phyloP scores from a whole-genome alignment of 2,113 vertebrate genomes.

The Phyllostomus hastatus region DNA sequence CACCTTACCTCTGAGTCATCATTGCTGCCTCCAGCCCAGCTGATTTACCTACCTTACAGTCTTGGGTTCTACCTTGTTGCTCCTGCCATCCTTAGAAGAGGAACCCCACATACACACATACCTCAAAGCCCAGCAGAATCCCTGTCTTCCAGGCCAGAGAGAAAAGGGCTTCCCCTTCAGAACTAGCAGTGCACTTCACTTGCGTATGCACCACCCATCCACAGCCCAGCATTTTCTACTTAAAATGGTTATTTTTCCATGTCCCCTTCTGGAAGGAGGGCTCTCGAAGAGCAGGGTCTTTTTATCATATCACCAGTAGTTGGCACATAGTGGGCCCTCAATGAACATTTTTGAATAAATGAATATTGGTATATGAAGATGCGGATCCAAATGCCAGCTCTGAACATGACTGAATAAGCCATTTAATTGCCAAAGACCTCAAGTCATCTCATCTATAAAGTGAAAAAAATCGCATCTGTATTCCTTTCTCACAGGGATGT shows the following conservation, averaged over 20 bases:
- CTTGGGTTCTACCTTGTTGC: background rate
- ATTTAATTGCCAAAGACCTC: conserved; percentile 26
- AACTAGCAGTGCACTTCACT: background rate
- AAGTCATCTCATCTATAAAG: background rate
- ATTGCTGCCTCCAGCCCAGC: background rate
- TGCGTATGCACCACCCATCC: background rate
- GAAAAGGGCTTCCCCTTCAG: background rate
- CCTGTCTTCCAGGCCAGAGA: background rate
- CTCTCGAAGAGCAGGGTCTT: background rate
- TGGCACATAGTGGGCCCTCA: background rate
- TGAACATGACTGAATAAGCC: background rate
- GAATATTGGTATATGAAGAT: background rate
- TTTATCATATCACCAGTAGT: background rate
- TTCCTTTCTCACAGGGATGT: background rate
- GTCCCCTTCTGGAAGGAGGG: background rate
- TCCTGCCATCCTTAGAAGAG: background rate
- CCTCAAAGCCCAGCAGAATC: background rate
- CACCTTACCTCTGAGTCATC: background rate
- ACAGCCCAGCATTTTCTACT: background rate
- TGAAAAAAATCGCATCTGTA: background rate
- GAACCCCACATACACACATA: background rate
- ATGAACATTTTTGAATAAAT: background rate
- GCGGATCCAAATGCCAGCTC: background rate
- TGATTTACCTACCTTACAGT: background rate
- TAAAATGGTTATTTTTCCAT: background rate